Conservation (phyloP, 2,888 invertebrate species). For the Barypeithes pellucidus region DNA sequence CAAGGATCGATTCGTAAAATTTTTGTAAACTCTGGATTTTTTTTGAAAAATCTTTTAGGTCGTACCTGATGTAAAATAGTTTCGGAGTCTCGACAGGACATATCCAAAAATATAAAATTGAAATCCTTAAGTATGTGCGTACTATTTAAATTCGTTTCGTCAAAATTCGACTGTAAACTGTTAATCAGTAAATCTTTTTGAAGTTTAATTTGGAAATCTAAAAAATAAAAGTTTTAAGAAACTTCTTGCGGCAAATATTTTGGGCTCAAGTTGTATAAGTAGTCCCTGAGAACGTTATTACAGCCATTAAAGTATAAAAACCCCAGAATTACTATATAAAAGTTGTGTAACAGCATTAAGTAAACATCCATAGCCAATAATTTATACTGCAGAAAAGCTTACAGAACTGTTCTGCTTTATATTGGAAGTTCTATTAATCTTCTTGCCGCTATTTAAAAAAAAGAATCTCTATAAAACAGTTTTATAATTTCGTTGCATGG, state of each 20-base stretch:
- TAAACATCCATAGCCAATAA: too few species aligned
- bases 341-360: too few species aligned
- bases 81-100: not conserved
- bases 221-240: not conserved
- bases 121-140: not conserved
- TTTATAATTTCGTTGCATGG: too few species aligned
- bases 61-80: conserved; percentile 1
- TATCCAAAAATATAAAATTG: conserved; percentile 13
- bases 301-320: not conserved
- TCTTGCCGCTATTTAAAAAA: too few species aligned
- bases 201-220: not conserved
- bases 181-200: not conserved
- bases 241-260: not conserved
- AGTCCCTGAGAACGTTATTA: not conserved
- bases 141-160: not conserved
- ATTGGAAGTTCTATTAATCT: too few species aligned
- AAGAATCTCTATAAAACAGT: too few species aligned
- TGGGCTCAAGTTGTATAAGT: too few species aligned
- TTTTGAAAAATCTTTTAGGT: too few species aligned
- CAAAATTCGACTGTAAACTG: not conserved
- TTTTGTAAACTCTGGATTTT: not conserved
- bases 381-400: too few species aligned
- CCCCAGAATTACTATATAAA: too few species aligned
- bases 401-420: too few species aligned
- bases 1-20: too few species aligned